Evolutionary conservation across 2,797 vertebrate species (phyloP), one percentile per base, ranked within the genome.

Genomic region (Paratrypauchen microcephalus): DNA sequence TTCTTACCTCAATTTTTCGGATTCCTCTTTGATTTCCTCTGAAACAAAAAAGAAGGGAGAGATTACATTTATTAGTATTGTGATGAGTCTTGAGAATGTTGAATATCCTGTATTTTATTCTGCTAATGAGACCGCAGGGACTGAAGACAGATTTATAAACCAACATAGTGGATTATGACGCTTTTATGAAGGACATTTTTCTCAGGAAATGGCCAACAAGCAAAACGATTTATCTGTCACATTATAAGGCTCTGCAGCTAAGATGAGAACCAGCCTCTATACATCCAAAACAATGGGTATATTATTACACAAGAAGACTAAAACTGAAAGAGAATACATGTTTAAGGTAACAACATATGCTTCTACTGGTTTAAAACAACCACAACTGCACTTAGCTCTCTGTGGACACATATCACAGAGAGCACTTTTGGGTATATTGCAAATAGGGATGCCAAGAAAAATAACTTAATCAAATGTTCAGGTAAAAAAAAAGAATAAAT

Each of bases 11-110:
- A 92, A 85, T 76, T 92, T 92, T 82, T 92, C 89, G 0, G 91
- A 91, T 82, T 93, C 92, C 66, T 91, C 91, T 83, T 90, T 90
- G 80, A 91, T 92, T 92, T 92, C 91, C 88, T 92, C 90, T 92
- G 87, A 75, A 91, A 90, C 3, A 78, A 30, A 83, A 65, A 76
- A 71, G 77, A 75, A 69, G 12, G 65, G 61, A 76, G 61, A 62
- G 8, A 52, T 72, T 28, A 71, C 18, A 56, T 75, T 72, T 83
- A 62, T 80, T 50, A 73, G 70, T 39, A 24, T 52, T 36, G 26
- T 32, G 6, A 52, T 52, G 54, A 78, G n/a, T 69, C 23, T 23
- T 41, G n/a, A 69, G 66, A 66, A 68, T 58, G 66, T 21, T 61
- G 56, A 78, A 77, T 67, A 50, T 73, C 47, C 39, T 26, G 56